Conservation (phyloP, 2,113 vertebrate genomes). For the Columbina picui region DNA sequence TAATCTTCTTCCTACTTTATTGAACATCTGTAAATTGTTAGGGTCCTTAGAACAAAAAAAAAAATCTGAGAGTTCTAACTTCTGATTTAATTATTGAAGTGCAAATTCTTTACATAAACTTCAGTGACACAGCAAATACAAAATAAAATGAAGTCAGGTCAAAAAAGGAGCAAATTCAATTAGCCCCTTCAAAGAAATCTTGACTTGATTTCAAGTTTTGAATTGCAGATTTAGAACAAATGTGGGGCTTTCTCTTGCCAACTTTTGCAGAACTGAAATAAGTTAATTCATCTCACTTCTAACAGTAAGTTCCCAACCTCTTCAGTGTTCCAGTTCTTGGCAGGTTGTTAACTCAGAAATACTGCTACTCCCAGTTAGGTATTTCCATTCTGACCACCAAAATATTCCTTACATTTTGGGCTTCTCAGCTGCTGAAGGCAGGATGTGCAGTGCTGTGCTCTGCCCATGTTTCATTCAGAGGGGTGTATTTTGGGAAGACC, state of each 20-base stretch:
- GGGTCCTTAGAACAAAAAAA: background rate
- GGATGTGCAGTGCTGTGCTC: background rate
- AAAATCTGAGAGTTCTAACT: background rate
- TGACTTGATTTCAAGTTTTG: background rate
- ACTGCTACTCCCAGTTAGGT: background rate
- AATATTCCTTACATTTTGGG: background rate
- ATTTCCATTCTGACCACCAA: background rate
- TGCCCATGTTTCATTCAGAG: background rate
- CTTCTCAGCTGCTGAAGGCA: background rate
- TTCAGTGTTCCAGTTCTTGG: background rate
- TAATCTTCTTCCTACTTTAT: constrained; percentile 3
- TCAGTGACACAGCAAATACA: background rate
- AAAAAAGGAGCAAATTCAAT: constrained; percentile 33
- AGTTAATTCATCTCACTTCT: background rate
- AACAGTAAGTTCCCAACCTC: background rate
- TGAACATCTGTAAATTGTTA: constrained; percentile 27
- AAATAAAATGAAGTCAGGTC: background rate
- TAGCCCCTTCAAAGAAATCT: constrained; percentile 10
- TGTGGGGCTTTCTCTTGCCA: background rate
- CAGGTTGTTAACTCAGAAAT: background rate
- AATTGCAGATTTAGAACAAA: background rate
- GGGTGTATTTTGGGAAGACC: background rate
- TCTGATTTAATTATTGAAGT: constrained; percentile 31
- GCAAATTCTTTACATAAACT: constrained; percentile 10
- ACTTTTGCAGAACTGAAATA: background rate